Evolutionary conservation across 23 tunicate species (phyloP).

Genomic region (Ciona savignyi): DNA sequence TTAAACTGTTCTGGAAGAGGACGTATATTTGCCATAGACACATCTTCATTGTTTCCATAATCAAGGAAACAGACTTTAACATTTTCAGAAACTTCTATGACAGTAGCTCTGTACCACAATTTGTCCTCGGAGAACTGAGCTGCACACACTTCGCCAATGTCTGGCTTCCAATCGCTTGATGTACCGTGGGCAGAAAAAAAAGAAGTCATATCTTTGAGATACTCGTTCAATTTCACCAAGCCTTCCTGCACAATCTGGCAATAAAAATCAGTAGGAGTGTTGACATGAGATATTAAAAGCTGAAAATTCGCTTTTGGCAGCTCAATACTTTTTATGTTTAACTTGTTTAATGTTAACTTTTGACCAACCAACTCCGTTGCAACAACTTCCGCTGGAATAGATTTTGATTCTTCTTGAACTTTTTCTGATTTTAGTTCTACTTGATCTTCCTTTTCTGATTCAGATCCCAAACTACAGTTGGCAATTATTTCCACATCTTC

Average conservation of each 20-base stretch:
- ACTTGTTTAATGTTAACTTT: not conserved
- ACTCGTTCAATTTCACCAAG: conserved; percentile 5
- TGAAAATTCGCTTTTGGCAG: conserved; percentile 12
- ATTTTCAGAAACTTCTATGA: not conserved
- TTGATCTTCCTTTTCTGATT: too few relatives aligned
- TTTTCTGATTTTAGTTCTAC: too few relatives aligned
- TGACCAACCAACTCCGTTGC: not conserved
- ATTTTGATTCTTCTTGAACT: not conserved
- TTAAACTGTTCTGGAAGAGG: conserved; percentile 9
- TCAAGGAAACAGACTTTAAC: conserved; percentile 16
- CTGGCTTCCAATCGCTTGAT: not conserved
- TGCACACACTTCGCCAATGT: conserved; percentile 27
- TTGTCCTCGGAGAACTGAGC: conserved; percentile 17
- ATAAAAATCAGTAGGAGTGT: conserved; percentile 11
- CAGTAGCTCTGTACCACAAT: conserved; percentile 28
- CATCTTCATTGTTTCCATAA: conserved; percentile 24
- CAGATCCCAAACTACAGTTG: not conserved
- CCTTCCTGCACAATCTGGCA: conserved; percentile 28
- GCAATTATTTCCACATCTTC: not conserved
- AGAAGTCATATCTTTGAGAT: not conserved
- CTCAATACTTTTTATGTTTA: not conserved
- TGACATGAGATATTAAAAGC: conserved; percentile 12
- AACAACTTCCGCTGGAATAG: not conserved
- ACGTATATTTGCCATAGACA: not conserved
- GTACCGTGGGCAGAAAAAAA: conserved; percentile 1